Percentiles rank a stretch among this genome's conserved stretches.
Conservation (phyloP, 1,140 invertebrate species). For the Atta texana region DNA sequence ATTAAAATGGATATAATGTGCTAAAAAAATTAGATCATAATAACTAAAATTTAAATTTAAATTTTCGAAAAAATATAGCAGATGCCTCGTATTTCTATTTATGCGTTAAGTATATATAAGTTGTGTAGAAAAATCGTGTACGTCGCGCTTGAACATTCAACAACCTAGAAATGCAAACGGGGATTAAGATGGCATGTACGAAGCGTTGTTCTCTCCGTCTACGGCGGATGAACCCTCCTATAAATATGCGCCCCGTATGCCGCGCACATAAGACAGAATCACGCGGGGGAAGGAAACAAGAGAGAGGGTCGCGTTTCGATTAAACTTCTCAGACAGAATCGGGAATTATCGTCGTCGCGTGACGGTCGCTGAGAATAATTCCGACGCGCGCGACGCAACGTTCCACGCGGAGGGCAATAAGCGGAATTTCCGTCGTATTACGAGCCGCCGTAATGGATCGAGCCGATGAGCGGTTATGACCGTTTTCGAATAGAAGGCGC, state of each 20-base stretch:
- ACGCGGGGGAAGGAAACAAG: background rate
- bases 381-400: slow-evolving; percentile 30
- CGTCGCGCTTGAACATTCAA: background rate
- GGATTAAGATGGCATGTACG: slow-evolving; percentile 34
- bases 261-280: slow-evolving; percentile 42
- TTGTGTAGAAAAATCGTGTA: background rate
- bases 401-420: slow-evolving; percentile 39
- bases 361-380: slow-evolving; percentile 57
- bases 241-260: slow-evolving; percentile 45
- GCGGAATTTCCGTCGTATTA: slow-evolving; percentile 58
- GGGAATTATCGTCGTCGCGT: slow-evolving; percentile 61
- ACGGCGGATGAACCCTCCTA: slow-evolving; percentile 16
- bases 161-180: background rate
- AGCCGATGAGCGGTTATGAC: slow-evolving; percentile 53
- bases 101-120: background rate
- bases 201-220: background rate
- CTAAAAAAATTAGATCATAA: background rate
- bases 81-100: background rate
- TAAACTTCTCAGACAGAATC: slow-evolving; percentile 63
- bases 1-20: background rate
- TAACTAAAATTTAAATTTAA: background rate
- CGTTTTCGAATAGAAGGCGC: slow-evolving; percentile 44
- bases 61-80: background rate
- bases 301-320: slow-evolving; percentile 56
- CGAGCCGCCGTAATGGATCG: slow-evolving; percentile 51